phyloP scores from a whole-genome alignment of 1,140 invertebrate species.

The Zaprionus vittiger region DNA sequence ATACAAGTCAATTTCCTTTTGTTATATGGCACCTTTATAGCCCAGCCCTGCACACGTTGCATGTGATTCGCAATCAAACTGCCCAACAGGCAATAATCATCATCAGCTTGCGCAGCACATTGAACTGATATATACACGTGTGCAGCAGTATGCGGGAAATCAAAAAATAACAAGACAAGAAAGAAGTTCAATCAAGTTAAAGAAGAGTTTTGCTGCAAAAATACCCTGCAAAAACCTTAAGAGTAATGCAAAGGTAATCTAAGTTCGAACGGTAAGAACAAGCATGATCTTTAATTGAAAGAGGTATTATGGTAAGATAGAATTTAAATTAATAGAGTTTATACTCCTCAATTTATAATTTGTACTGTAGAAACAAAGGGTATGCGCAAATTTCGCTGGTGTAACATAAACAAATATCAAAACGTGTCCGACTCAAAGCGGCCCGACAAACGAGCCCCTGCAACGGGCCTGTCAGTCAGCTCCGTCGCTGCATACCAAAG shows the following conservation, averaged over 20 bases:
- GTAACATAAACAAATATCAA: conserved; percentile 77
- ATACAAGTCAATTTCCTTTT: conserved; percentile 40
- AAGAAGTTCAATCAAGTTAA: not conserved
- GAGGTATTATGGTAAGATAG: too few species aligned
- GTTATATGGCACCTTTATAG: conserved; percentile 22
- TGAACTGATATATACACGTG: conserved; percentile 21
- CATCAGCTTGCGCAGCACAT: conserved; percentile 54
- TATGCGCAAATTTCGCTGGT: conserved; percentile 31
- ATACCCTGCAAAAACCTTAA: not conserved
- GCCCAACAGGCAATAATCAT: conserved; percentile 71
- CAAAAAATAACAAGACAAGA: conserved; percentile 47
- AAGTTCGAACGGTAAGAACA: too few species aligned
- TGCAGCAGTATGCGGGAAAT: conserved; percentile 26
- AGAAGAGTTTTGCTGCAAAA: not conserved
- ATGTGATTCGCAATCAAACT: conserved; percentile 47
- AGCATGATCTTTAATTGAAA: too few species aligned
- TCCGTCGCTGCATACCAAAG: conserved; percentile 62
- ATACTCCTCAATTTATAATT: too few species aligned
- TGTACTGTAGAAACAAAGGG: not conserved
- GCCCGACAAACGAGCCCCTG: conserved; percentile 39
- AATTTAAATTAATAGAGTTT: too few species aligned
- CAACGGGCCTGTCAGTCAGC: conserved; percentile 67
- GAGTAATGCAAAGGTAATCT: too few species aligned
- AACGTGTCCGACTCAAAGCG: conserved; percentile 53
- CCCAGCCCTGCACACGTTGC: conserved; percentile 1